Base-by-base conservation (phyloP, 2,113 vertebrate species). In the Pterocles burchelli region DNA sequence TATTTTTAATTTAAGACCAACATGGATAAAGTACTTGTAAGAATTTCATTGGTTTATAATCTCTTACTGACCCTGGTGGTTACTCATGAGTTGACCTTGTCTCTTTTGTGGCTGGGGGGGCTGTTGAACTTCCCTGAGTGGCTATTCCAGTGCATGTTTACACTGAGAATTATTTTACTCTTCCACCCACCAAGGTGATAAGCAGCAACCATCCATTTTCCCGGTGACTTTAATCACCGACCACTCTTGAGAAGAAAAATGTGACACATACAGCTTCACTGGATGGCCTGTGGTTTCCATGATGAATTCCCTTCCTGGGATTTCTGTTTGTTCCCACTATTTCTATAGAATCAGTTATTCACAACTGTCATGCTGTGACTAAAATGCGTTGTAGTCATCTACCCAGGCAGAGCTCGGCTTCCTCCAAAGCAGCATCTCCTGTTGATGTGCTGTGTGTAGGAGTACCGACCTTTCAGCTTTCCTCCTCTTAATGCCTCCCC, bases 181-280 rank as follows among this genome's bases (percentile, higher is more conserved):
- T 61, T 84, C 73, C 51, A 57, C 80, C 68, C 48, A 63, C 29
- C 68, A 34, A 74, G 48, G 76, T 78, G 93, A 76, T 34, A 71
- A 89, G 83, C 52, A 78, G 0, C 79, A 66, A 4, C 55, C 90
- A 92, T 93, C 70, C 79, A 67, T 96, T 87, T 71, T 84, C 65
- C 49, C 3, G 24, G 17, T 58, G 78, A 46, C 90, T 49, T 54
- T 70, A n/a, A 90, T 52, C 68, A 77, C 59, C 1, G 0, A 54
- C 79, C 43, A 34, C 68, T 88, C 94, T 81, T 3, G 33, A 84
- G 92, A 79, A 88, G 83, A 90, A 77, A 67, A 95, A 95, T 81
- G 83, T 43, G 90, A 52, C 72, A 28, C 6, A 0, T 13, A 1
- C 57, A 78, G 85, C 74, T 80, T 58, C 48, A 3, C 61, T 90